A percentile compares a stretch with the other conserved stretches of the same genome.
Evolutionary conservation across 2,797 vertebrate genomes (phyloP).

Genomic region (Siniperca undulata): DNA sequence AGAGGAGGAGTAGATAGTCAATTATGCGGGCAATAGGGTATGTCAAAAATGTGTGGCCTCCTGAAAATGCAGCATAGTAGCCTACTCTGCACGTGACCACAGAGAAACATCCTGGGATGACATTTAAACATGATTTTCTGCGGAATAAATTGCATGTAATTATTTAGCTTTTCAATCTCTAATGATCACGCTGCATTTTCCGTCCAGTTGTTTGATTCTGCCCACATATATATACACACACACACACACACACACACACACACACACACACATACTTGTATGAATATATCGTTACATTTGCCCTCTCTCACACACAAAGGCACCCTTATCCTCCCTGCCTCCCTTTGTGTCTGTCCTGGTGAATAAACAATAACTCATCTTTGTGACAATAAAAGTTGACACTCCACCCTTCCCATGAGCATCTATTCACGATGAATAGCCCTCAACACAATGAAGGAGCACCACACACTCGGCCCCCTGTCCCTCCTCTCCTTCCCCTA

Average conservation of each 20-base stretch:
- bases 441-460: constrained; percentile 63
- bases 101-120: constrained; percentile 43
- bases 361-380: constrained; percentile 80
- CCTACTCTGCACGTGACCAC: constrained; percentile 35
- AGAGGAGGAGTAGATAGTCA: constrained; percentile 51
- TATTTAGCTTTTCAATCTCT: constrained; percentile 32
- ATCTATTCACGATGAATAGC: constrained; percentile 61
- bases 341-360: constrained; percentile 62
- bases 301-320: constrained; percentile 42
- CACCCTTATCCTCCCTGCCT: constrained; percentile 44
- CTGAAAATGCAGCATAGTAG: constrained; percentile 46
- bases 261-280: not conserved
- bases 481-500: constrained; percentile 30
- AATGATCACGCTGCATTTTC: constrained; percentile 18
- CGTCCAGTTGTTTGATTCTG: constrained; percentile 38
- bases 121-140: constrained; percentile 53
- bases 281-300: constrained; percentile 1
- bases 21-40: constrained; percentile 61
- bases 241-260: not conserved
- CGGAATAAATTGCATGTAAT: constrained; percentile 56
- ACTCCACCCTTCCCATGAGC: constrained; percentile 62
- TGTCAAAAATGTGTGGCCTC: constrained; percentile 71
- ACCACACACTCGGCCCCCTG: constrained; percentile 20
- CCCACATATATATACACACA: not conserved
- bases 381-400: constrained; percentile 74